These are phyloP conservation scores for Sycophaga agraensis DNA, from an alignment of 1,140 invertebrate genomes.

Conservation along the genomic window DNA sequence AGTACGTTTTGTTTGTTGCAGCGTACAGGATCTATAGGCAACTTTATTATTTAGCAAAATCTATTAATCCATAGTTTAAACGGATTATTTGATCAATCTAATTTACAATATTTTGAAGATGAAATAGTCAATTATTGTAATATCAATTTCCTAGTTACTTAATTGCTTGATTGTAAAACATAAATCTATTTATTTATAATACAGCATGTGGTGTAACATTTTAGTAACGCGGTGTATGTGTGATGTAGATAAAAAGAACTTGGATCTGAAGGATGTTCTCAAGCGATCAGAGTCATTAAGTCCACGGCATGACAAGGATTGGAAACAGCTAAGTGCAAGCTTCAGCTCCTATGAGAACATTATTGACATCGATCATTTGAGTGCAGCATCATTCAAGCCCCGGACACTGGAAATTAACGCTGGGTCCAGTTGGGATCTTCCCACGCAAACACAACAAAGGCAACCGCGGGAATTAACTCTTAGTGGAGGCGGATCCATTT, in stretches of 20 bases:
- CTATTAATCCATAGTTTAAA: no score
- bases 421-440: slow-evolving; percentile 38
- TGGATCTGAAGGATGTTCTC: slow-evolving; percentile 44
- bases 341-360: slow-evolving; percentile 50
- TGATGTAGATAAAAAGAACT: slow-evolving; percentile 32
- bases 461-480: slow-evolving; percentile 53
- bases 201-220: background rate
- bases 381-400: slow-evolving; percentile 44
- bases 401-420: slow-evolving; percentile 30
- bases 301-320: slow-evolving; percentile 51
- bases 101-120: no score
- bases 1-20: no score
- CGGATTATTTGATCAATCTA: no score
- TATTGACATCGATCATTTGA: slow-evolving; percentile 64
- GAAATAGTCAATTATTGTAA: no score
- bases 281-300: slow-evolving; percentile 54
- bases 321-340: slow-evolving; percentile 49
- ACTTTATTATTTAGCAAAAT: no score
- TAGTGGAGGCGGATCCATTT: slow-evolving; percentile 67
- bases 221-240: no score
- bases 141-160: no score
- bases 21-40: no score
- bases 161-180: no score
- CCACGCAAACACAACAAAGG: background rate
- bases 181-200: no score